Conservation (phyloP, 2,113 vertebrate species). For the Ivindomyrus marchei region DNA sequence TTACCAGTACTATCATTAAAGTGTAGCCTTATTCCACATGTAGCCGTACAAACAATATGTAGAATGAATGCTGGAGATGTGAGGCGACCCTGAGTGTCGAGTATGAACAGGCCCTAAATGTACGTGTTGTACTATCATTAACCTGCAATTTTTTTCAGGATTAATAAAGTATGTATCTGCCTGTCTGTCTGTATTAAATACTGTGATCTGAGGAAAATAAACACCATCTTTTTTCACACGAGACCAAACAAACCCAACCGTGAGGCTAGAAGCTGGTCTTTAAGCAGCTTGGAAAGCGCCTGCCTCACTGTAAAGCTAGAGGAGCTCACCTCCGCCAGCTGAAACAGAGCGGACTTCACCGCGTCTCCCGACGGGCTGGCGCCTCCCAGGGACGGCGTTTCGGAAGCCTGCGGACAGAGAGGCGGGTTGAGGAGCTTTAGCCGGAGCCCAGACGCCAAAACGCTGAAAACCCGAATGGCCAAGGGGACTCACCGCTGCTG, state of each 20-base stretch:
- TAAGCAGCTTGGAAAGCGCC: background rate
- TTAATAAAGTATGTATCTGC: background rate
- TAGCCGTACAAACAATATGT: background rate
- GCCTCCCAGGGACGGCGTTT: slow-evolving; percentile 61
- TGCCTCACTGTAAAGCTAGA: background rate
- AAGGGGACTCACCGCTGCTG: slow-evolving; percentile 48
- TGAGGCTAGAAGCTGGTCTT: background rate
- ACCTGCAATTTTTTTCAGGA: background rate
- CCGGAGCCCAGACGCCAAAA: background rate
- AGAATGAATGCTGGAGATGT: background rate
- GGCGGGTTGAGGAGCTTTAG: background rate
- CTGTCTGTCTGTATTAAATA: background rate
- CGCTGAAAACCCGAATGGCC: background rate
- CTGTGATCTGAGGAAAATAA: background rate
- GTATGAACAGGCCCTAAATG: background rate
- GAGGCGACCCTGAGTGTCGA: background rate
- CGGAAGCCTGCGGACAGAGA: slow-evolving; percentile 56
- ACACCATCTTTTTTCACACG: background rate
- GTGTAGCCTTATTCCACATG: background rate
- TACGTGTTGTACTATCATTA: background rate
- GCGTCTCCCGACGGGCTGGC: slow-evolving; percentile 68
- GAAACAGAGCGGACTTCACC: slow-evolving; percentile 72
- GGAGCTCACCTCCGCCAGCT: slow-evolving; percentile 71
- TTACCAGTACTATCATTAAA: background rate
- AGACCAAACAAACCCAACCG: background rate